phyloP scores from a whole-genome alignment of 2,113 vertebrate species.

The Eonycteris spelaea region DNA sequence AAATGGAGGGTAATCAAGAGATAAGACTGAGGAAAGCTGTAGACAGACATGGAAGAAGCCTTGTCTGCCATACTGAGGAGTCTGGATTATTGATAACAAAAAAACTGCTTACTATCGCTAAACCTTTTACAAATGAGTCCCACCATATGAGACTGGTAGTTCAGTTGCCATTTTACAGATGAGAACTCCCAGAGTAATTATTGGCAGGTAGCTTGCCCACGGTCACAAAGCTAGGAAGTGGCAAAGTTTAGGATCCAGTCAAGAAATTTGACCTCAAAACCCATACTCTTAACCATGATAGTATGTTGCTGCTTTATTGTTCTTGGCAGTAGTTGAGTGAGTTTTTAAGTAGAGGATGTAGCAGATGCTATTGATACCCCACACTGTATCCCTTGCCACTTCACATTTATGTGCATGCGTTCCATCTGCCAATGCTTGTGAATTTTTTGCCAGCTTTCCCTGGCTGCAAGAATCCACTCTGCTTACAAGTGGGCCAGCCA shows the following conservation, averaged over 20 bases:
- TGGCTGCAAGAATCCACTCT: background rate
- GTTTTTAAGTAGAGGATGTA: background rate
- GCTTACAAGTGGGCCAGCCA: background rate
- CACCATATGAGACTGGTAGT: background rate
- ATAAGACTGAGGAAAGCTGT: background rate
- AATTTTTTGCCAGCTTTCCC: background rate
- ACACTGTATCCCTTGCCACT: background rate
- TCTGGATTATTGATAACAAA: background rate
- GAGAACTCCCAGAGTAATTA: background rate
- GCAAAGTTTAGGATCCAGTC: background rate
- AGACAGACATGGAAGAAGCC: background rate
- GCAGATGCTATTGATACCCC: background rate
- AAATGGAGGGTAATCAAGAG: background rate
- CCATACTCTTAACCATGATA: background rate
- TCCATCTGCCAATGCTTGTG: background rate
- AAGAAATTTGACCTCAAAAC: background rate
- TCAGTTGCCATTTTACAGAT: background rate
- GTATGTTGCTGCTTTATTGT: background rate
- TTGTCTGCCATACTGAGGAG: background rate
- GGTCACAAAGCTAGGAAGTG: background rate
- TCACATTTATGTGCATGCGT: background rate
- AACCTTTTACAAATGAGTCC: background rate
- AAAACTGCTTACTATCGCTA: background rate
- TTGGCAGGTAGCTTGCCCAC: background rate
- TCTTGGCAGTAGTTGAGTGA: background rate